A percentile compares a stretch with the other conserved stretches of the same genome.
phyloP scores from a whole-genome alignment of 2,113 vertebrate species.

The Cavia porcellus region DNA sequence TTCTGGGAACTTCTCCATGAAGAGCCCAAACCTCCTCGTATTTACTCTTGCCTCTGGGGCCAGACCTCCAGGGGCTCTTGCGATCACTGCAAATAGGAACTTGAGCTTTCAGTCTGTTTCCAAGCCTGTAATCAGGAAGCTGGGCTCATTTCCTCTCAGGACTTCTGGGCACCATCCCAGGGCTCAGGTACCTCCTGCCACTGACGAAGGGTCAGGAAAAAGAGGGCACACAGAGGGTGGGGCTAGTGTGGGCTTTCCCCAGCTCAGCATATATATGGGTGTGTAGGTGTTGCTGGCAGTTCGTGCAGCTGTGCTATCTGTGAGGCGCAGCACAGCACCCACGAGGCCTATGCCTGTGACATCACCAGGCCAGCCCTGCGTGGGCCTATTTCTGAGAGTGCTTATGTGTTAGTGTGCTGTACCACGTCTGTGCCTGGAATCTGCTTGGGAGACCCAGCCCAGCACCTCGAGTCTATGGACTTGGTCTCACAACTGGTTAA shows the following conservation, averaged over 20 bases:
- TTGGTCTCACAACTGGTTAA: background rate
- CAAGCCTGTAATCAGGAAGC: conserved; percentile 34
- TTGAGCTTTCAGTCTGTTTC: conserved; percentile 44
- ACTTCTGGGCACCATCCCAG: conserved; percentile 56
- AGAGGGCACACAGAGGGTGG: conserved; percentile 64
- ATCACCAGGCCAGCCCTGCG: conserved; percentile 56
- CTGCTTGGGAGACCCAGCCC: background rate
- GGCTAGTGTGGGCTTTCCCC: conserved; percentile 69
- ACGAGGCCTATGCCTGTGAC: conserved; percentile 50
- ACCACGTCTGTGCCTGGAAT: background rate
- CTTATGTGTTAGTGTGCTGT: conserved; percentile 39
- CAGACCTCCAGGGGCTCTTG: background rate
- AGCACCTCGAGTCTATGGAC: background rate
- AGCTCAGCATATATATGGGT: conserved; percentile 72
- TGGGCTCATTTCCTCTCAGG: conserved; percentile 47
- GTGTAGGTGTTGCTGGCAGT: conserved; percentile 69
- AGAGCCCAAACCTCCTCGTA: background rate
- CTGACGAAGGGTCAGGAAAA: conserved; percentile 62
- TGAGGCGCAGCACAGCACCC: conserved; percentile 70
- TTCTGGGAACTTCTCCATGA: conserved; percentile 26
- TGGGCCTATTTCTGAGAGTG: conserved; percentile 52
- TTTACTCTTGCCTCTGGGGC: conserved; percentile 16
- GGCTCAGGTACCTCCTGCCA: conserved; percentile 65
- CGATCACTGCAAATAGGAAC: conserved; percentile 11
- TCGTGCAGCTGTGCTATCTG: conserved; percentile 54